A percentile compares a stretch with the other conserved stretches of the same genome.
phyloP scores from a whole-genome alignment of 2,888 invertebrate genomes.

The Dynastes tityus region DNA sequence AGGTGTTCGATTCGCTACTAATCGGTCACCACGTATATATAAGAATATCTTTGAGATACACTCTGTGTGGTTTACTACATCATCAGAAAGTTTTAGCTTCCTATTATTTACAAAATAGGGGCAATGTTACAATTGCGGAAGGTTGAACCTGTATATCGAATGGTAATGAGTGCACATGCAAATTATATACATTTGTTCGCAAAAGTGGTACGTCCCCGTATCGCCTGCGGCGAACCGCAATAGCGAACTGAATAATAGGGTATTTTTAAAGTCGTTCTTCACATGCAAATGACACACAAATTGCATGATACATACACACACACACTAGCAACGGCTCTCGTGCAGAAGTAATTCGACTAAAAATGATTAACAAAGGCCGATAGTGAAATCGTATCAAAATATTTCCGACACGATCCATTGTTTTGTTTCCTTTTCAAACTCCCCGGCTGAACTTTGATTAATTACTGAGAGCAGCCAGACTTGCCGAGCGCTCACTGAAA shows the following conservation, averaged over 20 bases:
- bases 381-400: constrained; percentile 56
- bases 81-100: too few relatives aligned
- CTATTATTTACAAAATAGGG: too few relatives aligned
- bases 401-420: constrained; percentile 57
- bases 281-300: constrained; percentile 45
- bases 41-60: too few relatives aligned
- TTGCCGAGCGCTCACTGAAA: constrained; percentile 51
- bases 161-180: background rate
- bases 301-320: constrained; percentile 8
- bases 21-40: too few relatives aligned
- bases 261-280: constrained; percentile 24
- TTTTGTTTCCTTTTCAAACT: constrained; percentile 56
- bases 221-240: background rate
- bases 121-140: too few relatives aligned
- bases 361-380: constrained; percentile 56
- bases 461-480: constrained; percentile 55
- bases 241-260: constrained; percentile 7
- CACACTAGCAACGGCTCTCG: constrained; percentile 27
- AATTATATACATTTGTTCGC: constrained; percentile 16
- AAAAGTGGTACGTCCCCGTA: background rate
- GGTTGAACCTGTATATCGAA: background rate
- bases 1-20: too few relatives aligned
- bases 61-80: too few relatives aligned
- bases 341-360: constrained; percentile 44
- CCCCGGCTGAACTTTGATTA: constrained; percentile 58